Base-by-base conservation (phyloP, 2,888 invertebrate species). In the Lingula anatina region DNA sequence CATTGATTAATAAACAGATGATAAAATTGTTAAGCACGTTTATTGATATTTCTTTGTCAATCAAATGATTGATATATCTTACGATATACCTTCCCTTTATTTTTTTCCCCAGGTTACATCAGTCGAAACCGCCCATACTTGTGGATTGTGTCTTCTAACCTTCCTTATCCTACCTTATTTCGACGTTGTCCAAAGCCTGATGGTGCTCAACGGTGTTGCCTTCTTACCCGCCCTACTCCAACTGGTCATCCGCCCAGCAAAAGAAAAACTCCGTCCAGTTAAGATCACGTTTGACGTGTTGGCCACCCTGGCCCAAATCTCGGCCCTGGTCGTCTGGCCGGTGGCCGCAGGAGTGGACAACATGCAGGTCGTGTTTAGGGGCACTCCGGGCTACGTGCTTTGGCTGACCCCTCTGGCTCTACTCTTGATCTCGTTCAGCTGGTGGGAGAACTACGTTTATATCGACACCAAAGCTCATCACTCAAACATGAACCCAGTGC, bases 401-500 rank as follows among this genome's bases (percentile, higher is more conserved):
- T 91, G 89, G 88, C 80, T 90, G 25, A 89, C 96, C 61, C 93
- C 95, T 0, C 80, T 90, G 0, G 83, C 92, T 0, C 83, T 92
- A 35, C 77, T 92, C 47, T 83, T 93, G 64, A 87, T 92, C 56
- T 96, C 96, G 0, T 83, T 90, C 36, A 90, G 91, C 24, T 96
- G 95, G 93, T 97, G 97, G 97, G 96, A 97, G 78, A 97, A 97
- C 78, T 97, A 90, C 72, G 90, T 94, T 1, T 88, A 90, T 50
- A 83, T n/a, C n/a, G n/a, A n/a, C n/a, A n/a, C n/a, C n/a, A n/a
- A n/a, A n/a, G n/a, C n/a, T n/a, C n/a, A 85, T 50, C 85, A 89
- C 64, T 92, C 94, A 49, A 70, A 83, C 83, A 39, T 79, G 90
- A 64, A 89, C 87, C 65, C 38, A 37, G 51, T 65, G 7, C 68